A percentile compares a stretch with the other conserved stretches of the same genome.
Conservation (phyloP, 2,888 invertebrate genomes). For the Isoperla grammatica region DNA sequence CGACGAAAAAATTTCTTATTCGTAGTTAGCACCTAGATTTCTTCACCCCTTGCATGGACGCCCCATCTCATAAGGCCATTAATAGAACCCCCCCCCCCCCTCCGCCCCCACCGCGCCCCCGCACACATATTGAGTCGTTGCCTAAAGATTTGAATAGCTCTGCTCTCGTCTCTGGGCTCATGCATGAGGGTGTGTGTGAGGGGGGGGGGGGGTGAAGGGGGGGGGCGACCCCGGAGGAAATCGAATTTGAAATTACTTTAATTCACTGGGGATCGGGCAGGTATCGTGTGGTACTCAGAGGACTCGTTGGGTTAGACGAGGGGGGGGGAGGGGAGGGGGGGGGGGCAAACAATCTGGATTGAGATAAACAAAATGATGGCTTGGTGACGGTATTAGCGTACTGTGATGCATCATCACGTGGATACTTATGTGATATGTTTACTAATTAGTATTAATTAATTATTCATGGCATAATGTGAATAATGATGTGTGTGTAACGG, state of each 20-base stretch:
- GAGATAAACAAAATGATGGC: not conserved
- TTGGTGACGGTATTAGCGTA: not conserved
- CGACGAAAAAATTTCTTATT: not conserved
- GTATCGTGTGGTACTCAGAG: conserved; percentile 10
- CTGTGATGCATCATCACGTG: too few relatives aligned
- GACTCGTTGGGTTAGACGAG: conserved; percentile 14
- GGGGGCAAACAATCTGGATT: not conserved
- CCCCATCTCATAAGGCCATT: conserved; percentile 22
- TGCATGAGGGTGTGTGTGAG: not conserved
- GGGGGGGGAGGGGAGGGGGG: not conserved
- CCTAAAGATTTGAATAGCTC: conserved; percentile 29
- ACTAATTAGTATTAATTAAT: too few relatives aligned
- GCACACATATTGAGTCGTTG: conserved; percentile 20
- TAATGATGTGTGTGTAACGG: too few relatives aligned
- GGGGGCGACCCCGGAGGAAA: conserved; percentile 18
- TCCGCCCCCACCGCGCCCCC: conserved; percentile 14
- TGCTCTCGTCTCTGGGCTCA: conserved; percentile 17
- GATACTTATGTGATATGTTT: not conserved
- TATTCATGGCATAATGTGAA: conserved; percentile 1
- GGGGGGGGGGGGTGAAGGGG: not conserved
- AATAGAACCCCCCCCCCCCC: conserved; percentile 23
- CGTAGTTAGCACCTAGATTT: not conserved
- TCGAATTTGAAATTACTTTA: conserved; percentile 29
- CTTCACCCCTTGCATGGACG: not conserved
- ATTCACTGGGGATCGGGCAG: conserved; percentile 30